phyloP scores from a whole-genome alignment of 2,797 vertebrate genomes.

The Phylloscopus collybita region DNA sequence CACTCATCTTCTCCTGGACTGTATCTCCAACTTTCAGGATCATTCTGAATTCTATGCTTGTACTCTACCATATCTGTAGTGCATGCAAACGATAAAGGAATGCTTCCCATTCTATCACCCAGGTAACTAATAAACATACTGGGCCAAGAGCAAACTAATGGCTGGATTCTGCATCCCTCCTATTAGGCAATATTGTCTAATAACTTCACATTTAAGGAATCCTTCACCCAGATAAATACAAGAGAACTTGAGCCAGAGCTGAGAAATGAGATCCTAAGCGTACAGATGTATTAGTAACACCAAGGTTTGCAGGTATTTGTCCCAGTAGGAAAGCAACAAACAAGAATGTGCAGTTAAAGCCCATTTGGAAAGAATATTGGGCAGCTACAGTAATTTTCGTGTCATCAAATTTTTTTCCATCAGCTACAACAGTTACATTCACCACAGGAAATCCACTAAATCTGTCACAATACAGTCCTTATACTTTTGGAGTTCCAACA shows the following conservation, averaged over 20 bases:
- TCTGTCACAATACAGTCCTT: neutral
- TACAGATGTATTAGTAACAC: neutral
- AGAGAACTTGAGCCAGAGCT: neutral
- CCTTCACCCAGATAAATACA: neutral
- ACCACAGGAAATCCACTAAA: constrained; percentile 24
- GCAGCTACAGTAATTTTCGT: neutral
- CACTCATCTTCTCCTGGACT: neutral
- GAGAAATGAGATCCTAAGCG: neutral
- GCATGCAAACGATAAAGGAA: neutral
- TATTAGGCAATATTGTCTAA: neutral
- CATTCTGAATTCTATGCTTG: neutral
- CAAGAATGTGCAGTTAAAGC: constrained; percentile 1
- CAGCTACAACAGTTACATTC: neutral
- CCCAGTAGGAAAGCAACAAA: constrained; percentile 13
- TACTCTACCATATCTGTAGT: neutral
- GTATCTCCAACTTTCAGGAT: neutral
- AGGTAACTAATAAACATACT: neutral
- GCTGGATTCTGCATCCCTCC: neutral
- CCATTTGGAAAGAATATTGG: neutral
- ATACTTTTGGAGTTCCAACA: neutral
- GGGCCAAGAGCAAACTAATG: neutral
- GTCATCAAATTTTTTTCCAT: constrained; percentile 9
- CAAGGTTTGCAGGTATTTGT: neutral
- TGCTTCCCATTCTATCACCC: neutral
- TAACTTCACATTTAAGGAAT: neutral